These are phyloP conservation scores for Aselliscus stoliczkanus DNA, from an alignment of 2,797 vertebrate species.

Conservation along the genomic window DNA sequence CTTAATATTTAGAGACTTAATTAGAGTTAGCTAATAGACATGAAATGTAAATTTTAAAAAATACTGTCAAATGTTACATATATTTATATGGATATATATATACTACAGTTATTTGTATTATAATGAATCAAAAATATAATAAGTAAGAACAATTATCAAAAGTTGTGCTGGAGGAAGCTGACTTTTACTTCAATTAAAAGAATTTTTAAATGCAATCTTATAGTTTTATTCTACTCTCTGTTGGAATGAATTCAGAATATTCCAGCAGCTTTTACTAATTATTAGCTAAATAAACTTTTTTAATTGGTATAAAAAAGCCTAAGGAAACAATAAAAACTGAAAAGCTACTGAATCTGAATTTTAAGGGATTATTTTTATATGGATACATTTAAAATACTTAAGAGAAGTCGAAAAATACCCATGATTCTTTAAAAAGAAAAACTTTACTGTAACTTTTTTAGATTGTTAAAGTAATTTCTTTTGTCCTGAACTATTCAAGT, in stretches of 20 bases:
- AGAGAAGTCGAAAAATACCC: neutral
- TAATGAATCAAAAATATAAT: conserved; percentile 11
- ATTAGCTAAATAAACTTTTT: neutral
- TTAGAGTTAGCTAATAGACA: neutral
- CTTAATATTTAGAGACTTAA: neutral
- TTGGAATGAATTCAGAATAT: conserved; percentile 7
- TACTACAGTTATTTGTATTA: conserved; percentile 7
- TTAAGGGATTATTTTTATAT: neutral
- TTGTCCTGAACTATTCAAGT: conserved; percentile 11
- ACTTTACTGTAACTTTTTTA: neutral
- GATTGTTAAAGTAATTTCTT: neutral
- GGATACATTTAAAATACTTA: neutral
- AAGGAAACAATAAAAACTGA: conserved; percentile 27
- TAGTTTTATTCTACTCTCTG: neutral
- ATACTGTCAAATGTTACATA: neutral
- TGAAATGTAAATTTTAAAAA: neutral
- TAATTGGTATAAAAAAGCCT: neutral
- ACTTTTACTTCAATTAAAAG: neutral
- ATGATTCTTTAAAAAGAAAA: neutral
- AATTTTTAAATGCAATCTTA: conserved; percentile 13
- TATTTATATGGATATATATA: neutral
- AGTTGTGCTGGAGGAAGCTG: neutral
- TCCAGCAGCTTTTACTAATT: conserved; percentile 27
- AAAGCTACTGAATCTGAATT: conserved; percentile 18
- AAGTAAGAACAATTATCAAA: neutral